Percentiles rank a stretch among this genome's conserved stretches.
Conservation (phyloP, 2,888 invertebrate species). For the Allacma fusca region DNA sequence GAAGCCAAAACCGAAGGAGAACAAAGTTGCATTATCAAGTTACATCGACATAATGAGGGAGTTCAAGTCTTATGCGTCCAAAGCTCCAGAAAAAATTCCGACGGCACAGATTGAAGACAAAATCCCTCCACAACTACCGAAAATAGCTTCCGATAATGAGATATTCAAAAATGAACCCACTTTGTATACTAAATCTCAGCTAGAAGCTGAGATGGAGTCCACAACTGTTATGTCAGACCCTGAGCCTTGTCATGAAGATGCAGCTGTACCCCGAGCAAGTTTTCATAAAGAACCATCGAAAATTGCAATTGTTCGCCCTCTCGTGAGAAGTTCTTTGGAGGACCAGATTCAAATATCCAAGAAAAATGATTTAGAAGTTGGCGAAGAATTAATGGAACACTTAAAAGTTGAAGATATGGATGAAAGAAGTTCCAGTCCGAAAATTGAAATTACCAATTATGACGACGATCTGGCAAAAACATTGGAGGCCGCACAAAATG, state of each 20-base stretch:
- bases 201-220: no score
- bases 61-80: no score
- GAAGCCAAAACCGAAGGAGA: background rate
- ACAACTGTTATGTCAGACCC: background rate
- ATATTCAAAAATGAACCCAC: no score
- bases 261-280: background rate
- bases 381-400: background rate
- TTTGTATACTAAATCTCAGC: no score
- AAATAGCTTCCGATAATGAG: no score
- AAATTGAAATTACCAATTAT: background rate
- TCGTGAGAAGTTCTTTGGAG: conserved; percentile 35
- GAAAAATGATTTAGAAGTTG: background rate
- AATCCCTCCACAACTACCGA: no score
- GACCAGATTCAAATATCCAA: background rate
- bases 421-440: background rate
- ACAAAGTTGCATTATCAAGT: no score
- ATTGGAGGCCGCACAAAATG: background rate
- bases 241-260: background rate
- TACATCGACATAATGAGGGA: no score
- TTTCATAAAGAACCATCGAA: conserved; percentile 26
- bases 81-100: no score
- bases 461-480: background rate
- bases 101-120: no score
- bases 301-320: conserved; percentile 58
- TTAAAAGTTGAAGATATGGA: background rate